Evolutionary conservation across 2,888 invertebrate genomes (phyloP).

Genomic region (Monoplex corrugatus): DNA sequence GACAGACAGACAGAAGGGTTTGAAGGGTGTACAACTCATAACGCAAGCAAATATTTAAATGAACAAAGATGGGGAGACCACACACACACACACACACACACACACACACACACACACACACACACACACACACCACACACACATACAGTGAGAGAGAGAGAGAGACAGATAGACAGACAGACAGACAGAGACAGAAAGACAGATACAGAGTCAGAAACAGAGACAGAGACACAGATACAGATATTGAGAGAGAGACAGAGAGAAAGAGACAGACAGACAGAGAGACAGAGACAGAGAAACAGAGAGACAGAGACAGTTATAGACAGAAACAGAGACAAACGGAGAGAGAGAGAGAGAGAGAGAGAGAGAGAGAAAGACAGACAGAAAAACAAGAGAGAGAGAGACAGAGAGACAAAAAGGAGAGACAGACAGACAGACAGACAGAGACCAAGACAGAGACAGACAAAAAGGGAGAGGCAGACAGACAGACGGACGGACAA

Average conservation of each 20-base stretch:
- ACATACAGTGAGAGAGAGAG: no score
- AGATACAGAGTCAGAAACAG: no score
- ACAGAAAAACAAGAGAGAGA: not conserved
- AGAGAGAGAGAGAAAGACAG: slow-evolving; percentile 11
- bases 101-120: not conserved
- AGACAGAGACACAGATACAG: not conserved
- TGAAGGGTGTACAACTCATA: no score
- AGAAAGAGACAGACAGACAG: not conserved
- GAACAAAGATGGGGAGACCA: no score
- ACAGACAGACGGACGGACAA: not conserved
- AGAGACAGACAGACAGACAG: no score
- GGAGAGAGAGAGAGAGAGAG: slow-evolving; percentile 20
- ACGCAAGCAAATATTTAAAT: no score
- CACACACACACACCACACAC: not conserved
- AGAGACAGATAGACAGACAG: no score
- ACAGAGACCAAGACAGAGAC: no score
- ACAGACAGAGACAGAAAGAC: no score
- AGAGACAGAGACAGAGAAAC: slow-evolving; percentile 1
- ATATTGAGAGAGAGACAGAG: not conserved
- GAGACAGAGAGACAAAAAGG: not conserved
- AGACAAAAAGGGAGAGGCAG: no score
- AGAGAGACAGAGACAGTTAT: slow-evolving; percentile 10
- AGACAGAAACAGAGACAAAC: not conserved
- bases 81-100: no score
- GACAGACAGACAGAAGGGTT: not conserved